Conservation (phyloP, 2,113 vertebrate genomes). For the Machaerirhynchus nigripectus region DNA sequence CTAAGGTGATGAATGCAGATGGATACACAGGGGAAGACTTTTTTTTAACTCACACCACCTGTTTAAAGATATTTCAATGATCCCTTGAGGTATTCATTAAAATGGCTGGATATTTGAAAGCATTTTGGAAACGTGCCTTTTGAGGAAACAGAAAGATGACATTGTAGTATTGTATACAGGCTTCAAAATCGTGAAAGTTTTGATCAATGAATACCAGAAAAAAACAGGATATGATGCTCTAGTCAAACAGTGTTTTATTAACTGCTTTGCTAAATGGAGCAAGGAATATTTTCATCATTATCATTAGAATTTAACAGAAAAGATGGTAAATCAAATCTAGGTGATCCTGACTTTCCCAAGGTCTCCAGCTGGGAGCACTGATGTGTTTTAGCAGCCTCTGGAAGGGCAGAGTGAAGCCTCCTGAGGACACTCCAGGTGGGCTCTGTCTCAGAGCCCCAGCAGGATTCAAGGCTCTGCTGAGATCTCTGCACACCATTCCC, state of each 20-base stretch:
- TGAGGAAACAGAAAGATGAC: background rate
- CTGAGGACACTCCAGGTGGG: background rate
- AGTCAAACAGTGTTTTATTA: background rate
- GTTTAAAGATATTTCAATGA: background rate
- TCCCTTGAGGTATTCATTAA: background rate
- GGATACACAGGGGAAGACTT: background rate
- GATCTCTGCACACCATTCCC: background rate
- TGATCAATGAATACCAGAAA: background rate
- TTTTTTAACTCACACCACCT: background rate
- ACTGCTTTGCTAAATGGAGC: background rate
- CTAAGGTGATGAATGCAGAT: background rate
- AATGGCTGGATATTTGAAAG: background rate
- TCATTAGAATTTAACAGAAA: background rate
- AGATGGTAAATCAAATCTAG: background rate
- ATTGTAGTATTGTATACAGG: background rate
- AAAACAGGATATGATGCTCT: background rate
- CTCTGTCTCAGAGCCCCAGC: fast-evolving
- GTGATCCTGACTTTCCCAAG: background rate
- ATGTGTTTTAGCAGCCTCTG: background rate
- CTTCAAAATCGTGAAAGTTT: background rate
- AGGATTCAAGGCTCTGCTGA: background rate
- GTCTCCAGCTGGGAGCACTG: background rate
- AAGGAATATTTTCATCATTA: background rate
- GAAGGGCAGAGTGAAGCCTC: background rate
- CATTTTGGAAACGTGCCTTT: background rate